phyloP scores from a whole-genome alignment of 2,113 vertebrate genomes.

The Seriola quinqueradiata region DNA sequence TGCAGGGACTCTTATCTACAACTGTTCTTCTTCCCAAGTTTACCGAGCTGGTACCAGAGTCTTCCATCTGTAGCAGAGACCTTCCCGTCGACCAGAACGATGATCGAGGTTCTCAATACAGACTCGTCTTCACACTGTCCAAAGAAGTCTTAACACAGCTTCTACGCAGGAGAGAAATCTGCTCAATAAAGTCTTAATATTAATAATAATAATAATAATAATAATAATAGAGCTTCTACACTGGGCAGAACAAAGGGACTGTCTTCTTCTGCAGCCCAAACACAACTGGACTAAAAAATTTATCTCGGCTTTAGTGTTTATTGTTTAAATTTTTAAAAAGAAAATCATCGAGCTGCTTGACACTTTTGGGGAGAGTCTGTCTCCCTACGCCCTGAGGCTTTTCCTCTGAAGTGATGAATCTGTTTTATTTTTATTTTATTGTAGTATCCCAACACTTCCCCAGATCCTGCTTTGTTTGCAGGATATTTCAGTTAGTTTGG shows the following conservation, averaged over 20 bases:
- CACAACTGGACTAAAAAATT: slow-evolving; percentile 11
- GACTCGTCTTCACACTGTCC: slow-evolving; percentile 93
- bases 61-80: slow-evolving; percentile 94
- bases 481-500: slow-evolving; percentile 25
- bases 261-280: slow-evolving; percentile 56
- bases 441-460: not conserved
- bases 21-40: slow-evolving; percentile 78
- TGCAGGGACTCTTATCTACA: not conserved
- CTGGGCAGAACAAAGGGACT: slow-evolving; percentile 44
- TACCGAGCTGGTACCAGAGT: slow-evolving; percentile 93
- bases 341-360: not conserved
- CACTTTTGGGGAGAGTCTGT: not conserved
- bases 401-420: not conserved
- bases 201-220: too few species aligned
- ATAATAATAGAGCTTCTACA: slow-evolving; percentile 21
- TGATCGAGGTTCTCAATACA: slow-evolving; percentile 97
- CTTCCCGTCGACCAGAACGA: slow-evolving; percentile 92
- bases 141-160: slow-evolving; percentile 85
- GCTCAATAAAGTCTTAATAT: slow-evolving; percentile 33
- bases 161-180: not conserved
- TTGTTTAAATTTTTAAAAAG: not conserved
- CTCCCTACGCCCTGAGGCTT: not conserved
- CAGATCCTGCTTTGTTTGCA: not conserved
- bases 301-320: not conserved
- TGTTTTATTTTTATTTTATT: not conserved